A percentile compares a stretch with the other conserved stretches of the same genome.
These are phyloP conservation scores for Diadophis punctatus DNA, from an alignment of 2,113 vertebrate genomes.

Conservation along the genomic window DNA sequence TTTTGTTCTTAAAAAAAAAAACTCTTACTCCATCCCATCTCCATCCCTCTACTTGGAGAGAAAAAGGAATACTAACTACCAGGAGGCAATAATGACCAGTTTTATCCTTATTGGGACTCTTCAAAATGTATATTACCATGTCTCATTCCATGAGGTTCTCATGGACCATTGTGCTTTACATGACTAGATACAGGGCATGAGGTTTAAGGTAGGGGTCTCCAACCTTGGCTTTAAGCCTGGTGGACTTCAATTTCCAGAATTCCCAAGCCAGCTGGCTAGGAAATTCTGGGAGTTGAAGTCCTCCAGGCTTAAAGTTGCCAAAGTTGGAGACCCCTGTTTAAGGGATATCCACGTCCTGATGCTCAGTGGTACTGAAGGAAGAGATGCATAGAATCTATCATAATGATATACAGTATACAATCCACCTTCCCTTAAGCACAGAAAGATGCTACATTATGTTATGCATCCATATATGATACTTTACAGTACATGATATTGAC, in stretches of 20 bases:
- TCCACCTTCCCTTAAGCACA: background rate
- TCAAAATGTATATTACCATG: background rate
- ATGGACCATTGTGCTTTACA: background rate
- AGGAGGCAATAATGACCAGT: background rate
- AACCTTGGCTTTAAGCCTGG: too few species aligned
- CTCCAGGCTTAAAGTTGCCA: too few species aligned
- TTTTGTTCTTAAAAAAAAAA: too few species aligned
- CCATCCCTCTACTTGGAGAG: too few species aligned
- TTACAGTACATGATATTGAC: background rate
- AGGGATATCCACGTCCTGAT: background rate
- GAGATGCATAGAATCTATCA: background rate
- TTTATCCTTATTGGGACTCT: background rate
- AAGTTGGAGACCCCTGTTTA: too few species aligned
- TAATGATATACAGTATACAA: background rate
- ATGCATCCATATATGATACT: background rate
- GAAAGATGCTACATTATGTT: background rate
- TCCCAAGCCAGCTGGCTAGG: too few species aligned
- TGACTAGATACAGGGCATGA: background rate
- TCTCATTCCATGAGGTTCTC: background rate
- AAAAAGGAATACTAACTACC: background rate
- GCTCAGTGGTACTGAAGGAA: background rate
- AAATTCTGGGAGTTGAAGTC: too few species aligned
- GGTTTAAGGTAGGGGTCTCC: background rate
- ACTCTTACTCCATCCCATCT: too few species aligned
- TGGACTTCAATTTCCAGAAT: too few species aligned